Evolutionary conservation across 2,113 vertebrate genomes (phyloP).

Genomic region (Hippocampus guttulatus): DNA sequence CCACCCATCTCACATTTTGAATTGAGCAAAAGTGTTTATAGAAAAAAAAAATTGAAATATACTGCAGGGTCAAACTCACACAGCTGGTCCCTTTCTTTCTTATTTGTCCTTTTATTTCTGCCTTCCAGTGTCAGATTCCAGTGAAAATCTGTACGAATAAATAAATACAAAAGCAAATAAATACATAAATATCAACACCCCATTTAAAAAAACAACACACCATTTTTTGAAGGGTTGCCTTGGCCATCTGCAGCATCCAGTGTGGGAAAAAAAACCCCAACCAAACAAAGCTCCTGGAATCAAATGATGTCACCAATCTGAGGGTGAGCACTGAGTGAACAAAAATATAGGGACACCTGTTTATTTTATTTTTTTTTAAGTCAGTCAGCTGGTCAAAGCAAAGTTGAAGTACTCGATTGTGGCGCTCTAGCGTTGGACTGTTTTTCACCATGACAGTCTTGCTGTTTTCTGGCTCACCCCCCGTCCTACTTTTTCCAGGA

Average conservation of each 20-base stretch:
- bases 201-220: slow-evolving; percentile 60
- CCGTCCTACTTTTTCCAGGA: no score
- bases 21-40: slow-evolving; percentile 71
- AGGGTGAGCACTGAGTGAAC: background rate
- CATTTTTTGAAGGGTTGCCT: slow-evolving; percentile 44
- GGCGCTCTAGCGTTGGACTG: no score
- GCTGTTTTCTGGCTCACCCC: no score
- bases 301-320: background rate
- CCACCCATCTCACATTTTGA: slow-evolving; percentile 27
- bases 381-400: no score
- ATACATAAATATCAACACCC: slow-evolving; percentile 71
- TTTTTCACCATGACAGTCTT: no score
- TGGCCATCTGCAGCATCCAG: slow-evolving; percentile 15
- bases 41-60: slow-evolving; percentile 70
- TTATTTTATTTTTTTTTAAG: background rate
- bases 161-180: slow-evolving; percentile 76
- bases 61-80: slow-evolving; percentile 20
- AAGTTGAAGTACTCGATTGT: no score
- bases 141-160: slow-evolving; percentile 48
- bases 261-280: background rate
- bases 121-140: background rate
- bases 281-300: no score
- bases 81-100: background rate
- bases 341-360: background rate
- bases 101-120: background rate